Evolutionary conservation across 1,140 invertebrate species (phyloP), one percentile per base, ranked within the genome.

Genomic region (Hypothenemus hampei): DNA sequence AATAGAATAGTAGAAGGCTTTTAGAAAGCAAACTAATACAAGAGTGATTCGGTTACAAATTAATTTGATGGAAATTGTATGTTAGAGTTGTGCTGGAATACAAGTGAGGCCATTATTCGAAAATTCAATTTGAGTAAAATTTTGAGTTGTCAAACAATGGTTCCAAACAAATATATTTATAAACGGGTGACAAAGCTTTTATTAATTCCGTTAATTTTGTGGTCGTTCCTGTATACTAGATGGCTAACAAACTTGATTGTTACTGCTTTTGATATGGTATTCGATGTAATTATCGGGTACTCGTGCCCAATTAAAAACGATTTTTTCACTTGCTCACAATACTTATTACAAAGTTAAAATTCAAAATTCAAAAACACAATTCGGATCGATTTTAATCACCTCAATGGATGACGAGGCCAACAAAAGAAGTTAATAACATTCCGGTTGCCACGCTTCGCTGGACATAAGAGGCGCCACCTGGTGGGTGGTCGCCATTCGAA

Each of bases 361-460:
- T 18, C 31, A 43, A 43, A 43, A 43, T 33, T 29, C n/a, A n/a
- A 29, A 53, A 53, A 31, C 45, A 35, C 45, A 53, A 43, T 56
- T 46, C 41, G 59, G 40, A 58, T 48, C 44, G 51, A 59, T 53
- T 54, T 53, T 58, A 58, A 52, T 52, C 57, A 59, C 37, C 10
- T 41, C 18, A 7, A 49, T 37, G 36, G 37, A 59, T 35, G 49
- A 54, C 36, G 41, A 26, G 43, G 22, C 26, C 43, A 35, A 59
- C 57, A 59, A 59, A 59, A 59, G 57, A 59, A 59, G 57, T 59
- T 59, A 59, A 59, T 59, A 59, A 52, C 45, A 50, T 54, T 57
- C 33, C 21, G 39, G 11, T 29, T 37, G 54, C 29, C 54, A 57
- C 54, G 55, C 47, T 57, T 24, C 13, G 41, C 15, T 37, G 55